Base-by-base conservation (phyloP, 2,113 vertebrate genomes). In the Atractosteus spatula region DNA sequence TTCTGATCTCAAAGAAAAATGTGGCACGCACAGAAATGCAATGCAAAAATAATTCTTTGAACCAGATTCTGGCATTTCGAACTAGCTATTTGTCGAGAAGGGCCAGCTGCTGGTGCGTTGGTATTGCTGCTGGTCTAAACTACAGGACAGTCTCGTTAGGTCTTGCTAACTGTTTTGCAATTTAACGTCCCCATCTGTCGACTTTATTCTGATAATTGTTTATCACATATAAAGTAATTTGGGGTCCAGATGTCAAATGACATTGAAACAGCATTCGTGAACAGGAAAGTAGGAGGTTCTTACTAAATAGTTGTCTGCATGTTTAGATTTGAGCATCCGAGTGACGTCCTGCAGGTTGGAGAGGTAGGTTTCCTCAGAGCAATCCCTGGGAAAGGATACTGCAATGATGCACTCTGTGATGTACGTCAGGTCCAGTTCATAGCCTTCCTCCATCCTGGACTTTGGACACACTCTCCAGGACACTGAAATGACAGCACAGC, bases 261-360 rank as follows among this genome's bases (percentile, higher is more conserved):
- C 3, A 45, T 16, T 8, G 8, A 14, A 66, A 4, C 13, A 12
- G 41, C 55, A 11, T 17, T 51, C 5, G 10, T 6, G 0, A 44
- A 14, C 62, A 17, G 10, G 29, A 70, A 11, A 0, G 41, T n/a
- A 47, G 12, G n/a, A 3, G 16, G 17, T 3, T 73, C 94, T 79
- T 89, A 99, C 97, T 95, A 99, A 84, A 85, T 98, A 99, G 87
- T 96, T 98, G 81, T 97, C 95, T 0, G 94, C 94, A 7, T 99
- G 97, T 82, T 98, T 99, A 83, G 94, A 98, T 86, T 93, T 95
- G 44, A 99, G 94, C 97, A 99, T 99, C 62, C 87, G 90, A 0
- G 95, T 97, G 77, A 98, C 96, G 76, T 96, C 95, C 76, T 94
- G 95, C 8, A 99, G 89, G 79, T 90, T 94, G 80, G 91, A 91